phyloP scores from a whole-genome alignment of 64 coral and sea anemone species.

The Pocillopora damicornis region DNA sequence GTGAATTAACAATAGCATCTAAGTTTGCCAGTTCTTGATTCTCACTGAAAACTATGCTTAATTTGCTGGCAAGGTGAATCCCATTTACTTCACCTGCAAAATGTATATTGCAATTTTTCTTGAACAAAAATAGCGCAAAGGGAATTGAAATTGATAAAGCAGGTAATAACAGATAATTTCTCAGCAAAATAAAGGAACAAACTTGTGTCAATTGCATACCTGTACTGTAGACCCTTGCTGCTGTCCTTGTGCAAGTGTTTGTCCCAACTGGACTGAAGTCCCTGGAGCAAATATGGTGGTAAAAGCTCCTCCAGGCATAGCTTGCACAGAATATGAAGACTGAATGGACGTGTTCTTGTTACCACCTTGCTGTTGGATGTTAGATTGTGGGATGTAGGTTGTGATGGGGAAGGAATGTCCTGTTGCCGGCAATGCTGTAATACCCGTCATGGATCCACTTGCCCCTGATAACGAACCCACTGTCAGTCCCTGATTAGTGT shows the following conservation, averaged over 20 bases:
- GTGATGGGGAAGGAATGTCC: constrained; percentile 98
- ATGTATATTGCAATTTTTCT: too few relatives aligned
- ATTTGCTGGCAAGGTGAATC: too few relatives aligned
- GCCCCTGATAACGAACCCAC: constrained; percentile 36
- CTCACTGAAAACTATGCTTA: too few relatives aligned
- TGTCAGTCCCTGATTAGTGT: constrained; percentile 60
- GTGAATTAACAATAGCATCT: too few relatives aligned
- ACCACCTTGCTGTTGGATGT: constrained; percentile 60
- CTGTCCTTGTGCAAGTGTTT: constrained; percentile 66
- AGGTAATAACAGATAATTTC: too few relatives aligned
- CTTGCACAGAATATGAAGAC: constrained; percentile 88
- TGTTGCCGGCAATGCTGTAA: constrained; percentile 82
- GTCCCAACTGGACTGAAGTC: constrained; percentile 77
- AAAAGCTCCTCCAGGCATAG: constrained; percentile 90
- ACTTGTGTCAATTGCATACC: constrained; percentile 26
- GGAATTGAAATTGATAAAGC: too few relatives aligned
- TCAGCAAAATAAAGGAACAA: background rate
- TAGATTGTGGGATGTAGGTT: constrained; percentile 87
- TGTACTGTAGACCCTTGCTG: constrained; percentile 73
- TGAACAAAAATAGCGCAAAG: too few relatives aligned
- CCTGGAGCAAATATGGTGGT: constrained; percentile 96
- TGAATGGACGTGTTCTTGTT: constrained; percentile 62
- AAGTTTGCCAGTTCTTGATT: too few relatives aligned
- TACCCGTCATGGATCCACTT: constrained; percentile 84
- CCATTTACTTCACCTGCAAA: too few relatives aligned